Base-by-base conservation (phyloP, 2,113 vertebrate genomes). In the Limanda limanda region DNA sequence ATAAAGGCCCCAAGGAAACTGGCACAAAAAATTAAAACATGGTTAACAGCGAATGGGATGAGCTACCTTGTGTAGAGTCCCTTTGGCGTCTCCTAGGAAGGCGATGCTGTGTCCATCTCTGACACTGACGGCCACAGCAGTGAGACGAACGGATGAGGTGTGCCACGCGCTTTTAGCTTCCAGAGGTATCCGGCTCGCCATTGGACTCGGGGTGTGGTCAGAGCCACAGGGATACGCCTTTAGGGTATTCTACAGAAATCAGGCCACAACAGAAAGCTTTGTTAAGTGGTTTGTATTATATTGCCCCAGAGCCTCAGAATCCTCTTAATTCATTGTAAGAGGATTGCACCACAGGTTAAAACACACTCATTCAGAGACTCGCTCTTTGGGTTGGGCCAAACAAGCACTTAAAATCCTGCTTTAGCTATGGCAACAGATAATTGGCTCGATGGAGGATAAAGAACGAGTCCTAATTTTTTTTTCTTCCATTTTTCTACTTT, bases 131-230 rank as follows among this genome's bases (percentile, higher is more conserved):
- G 96, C 96, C 79, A 99, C 97, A 0, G 98, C 96, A 4, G 97
- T 97, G 61, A 99, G 94, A 42, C 94, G 95, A 25, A 95, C 91
- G 0, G 91, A 88, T 0, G 89, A 91, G 55, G 93, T 96, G 84
- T 96, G 94, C 89, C 96, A 94, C 31, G 95, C 87, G 0, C 96
- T 93, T 0, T 88, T 73, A 45, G 95, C 94, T 88, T 95, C 94
- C 84, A 98, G 86, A 0, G 97, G 93, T 0, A 93, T 68, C 1
- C 92, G 92, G 88, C 97, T 98, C 47, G 97, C 97, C 97, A 99
- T 98, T 0, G 98, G 97, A 86, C 97, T 99, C 25, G 97, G 97
- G 1, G 97, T 99, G 93, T 99, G 98, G 91, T 99, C 97, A 10
- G 97, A 98, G 68, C 98, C 98, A 40, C 98, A 99, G 0, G 98